A percentile compares a stretch with the other conserved stretches of the same genome.
Evolutionary conservation across 2,113 vertebrate species (phyloP).

Genomic region (Aldabrachelys gigantea): DNA sequence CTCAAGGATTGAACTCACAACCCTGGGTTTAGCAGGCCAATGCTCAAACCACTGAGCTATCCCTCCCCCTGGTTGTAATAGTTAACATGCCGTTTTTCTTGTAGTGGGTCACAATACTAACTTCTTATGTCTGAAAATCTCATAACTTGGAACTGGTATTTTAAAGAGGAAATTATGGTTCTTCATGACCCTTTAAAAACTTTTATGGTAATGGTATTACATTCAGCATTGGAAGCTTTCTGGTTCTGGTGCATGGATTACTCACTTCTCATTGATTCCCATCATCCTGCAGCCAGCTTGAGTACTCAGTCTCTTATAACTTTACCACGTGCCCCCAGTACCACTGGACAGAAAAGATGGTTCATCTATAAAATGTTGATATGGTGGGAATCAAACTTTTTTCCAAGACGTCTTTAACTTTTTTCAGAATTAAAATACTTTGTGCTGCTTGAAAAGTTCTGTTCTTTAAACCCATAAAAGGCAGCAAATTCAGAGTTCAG

Average conservation of each 20-base stretch:
- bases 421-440: background rate
- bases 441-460: background rate
- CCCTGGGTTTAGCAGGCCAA: too few species aligned
- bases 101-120: accelerated
- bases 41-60: too few species aligned
- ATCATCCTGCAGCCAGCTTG: accelerated
- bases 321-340: accelerated
- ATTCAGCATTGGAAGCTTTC: accelerated
- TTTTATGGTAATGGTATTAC: accelerated
- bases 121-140: background rate
- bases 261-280: accelerated
- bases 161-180: background rate
- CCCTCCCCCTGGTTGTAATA: background rate
- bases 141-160: background rate
- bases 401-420: background rate
- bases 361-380: background rate
- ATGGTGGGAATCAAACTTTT: background rate
- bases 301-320: background rate
- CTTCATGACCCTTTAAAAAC: background rate
- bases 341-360: background rate
- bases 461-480: background rate
- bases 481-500: background rate
- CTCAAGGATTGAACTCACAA: too few species aligned
- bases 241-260: background rate
- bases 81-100: accelerated